Conservation (phyloP, 2,797 vertebrate genomes). For the Gadopsis bispinosus region DNA sequence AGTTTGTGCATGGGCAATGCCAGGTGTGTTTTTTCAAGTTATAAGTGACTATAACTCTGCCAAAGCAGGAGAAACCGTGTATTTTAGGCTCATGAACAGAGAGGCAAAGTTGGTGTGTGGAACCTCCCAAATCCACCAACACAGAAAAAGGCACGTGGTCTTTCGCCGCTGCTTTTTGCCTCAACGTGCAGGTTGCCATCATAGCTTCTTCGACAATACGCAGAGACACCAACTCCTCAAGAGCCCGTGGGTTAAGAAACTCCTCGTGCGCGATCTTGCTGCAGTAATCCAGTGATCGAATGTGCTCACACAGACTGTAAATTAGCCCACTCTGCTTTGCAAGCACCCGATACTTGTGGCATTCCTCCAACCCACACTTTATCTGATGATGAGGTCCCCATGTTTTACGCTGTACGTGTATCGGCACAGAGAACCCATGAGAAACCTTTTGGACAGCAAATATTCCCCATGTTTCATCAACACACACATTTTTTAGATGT, state of each 20-base stretch:
- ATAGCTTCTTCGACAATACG: slow-evolving; percentile 23
- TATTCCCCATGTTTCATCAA: slow-evolving; percentile 11
- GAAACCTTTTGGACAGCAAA: slow-evolving; percentile 25
- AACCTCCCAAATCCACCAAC: slow-evolving; percentile 26
- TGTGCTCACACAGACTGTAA: slow-evolving; percentile 27
- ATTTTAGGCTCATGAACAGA: slow-evolving; percentile 30
- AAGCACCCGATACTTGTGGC: slow-evolving; percentile 36
- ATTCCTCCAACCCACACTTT: slow-evolving; percentile 41
- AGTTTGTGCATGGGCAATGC: slow-evolving; percentile 38
- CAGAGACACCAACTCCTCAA: slow-evolving; percentile 25
- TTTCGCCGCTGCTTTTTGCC: slow-evolving; percentile 22
- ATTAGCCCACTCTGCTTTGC: slow-evolving; percentile 22
- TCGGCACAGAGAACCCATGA: slow-evolving; percentile 35
- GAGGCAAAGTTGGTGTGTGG: slow-evolving; percentile 21
- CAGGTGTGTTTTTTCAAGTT: slow-evolving; percentile 29
- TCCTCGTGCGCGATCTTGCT: background rate
- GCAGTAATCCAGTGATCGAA: slow-evolving; percentile 9
- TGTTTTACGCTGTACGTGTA: slow-evolving; percentile 45
- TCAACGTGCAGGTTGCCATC: slow-evolving; percentile 1
- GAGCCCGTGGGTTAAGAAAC: slow-evolving; percentile 14
- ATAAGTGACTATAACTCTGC: slow-evolving; percentile 21
- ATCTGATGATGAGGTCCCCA: slow-evolving; percentile 32
- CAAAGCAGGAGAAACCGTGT: slow-evolving; percentile 5
- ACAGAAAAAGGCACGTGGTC: slow-evolving; percentile 31
- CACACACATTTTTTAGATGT: slow-evolving; percentile 22